Conservation (phyloP, 2,113 vertebrate species). For the Anhinga anhinga region DNA sequence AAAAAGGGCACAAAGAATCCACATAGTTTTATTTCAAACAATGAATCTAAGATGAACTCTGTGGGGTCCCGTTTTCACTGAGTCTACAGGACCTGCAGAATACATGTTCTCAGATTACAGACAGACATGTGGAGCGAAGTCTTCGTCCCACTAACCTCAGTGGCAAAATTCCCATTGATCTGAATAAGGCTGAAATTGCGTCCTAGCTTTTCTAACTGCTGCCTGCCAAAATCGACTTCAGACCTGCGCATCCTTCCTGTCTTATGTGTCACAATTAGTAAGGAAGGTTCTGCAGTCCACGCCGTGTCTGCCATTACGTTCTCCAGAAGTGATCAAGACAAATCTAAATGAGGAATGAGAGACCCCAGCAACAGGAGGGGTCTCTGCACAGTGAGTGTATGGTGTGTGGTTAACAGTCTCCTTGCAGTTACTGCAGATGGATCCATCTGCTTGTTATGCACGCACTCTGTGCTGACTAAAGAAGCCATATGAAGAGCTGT, state of each 20-base stretch:
- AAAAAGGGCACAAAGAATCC: conserved; percentile 26
- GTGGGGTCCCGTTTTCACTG: conserved; percentile 28
- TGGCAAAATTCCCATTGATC: conserved; percentile 23
- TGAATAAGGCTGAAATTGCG: background rate
- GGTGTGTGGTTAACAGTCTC: background rate
- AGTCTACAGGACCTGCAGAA: background rate
- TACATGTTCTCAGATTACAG: conserved; percentile 26
- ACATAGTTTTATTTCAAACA: background rate
- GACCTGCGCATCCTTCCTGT: background rate
- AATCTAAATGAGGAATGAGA: background rate
- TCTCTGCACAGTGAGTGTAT: background rate
- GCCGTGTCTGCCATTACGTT: background rate
- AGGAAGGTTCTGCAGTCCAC: background rate
- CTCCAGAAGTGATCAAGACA: background rate
- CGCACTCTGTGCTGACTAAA: background rate
- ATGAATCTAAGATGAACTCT: conserved; percentile 23
- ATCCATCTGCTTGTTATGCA: background rate
- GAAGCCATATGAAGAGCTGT: accelerated
- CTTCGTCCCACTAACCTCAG: conserved; percentile 10
- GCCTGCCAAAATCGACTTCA: background rate
- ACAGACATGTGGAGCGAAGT: background rate
- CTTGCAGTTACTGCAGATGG: background rate
- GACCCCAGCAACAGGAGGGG: background rate
- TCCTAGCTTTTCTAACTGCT: background rate
- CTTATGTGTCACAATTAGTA: background rate